Base-by-base conservation (phyloP, 2,113 vertebrate species). In the Sciurus niger region DNA sequence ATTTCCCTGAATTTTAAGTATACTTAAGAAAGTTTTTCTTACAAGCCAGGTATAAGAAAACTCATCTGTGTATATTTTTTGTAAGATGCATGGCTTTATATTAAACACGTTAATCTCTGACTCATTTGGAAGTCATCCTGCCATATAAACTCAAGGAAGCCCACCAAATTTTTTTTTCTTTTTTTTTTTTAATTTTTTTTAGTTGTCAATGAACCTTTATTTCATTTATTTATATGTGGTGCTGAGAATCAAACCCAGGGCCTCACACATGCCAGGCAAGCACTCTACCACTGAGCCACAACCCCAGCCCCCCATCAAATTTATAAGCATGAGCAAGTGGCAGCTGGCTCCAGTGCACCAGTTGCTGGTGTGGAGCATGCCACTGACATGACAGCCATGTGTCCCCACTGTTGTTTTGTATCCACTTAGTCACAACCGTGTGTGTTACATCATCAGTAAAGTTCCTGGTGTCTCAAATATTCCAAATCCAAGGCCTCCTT, bases 401-500 rank as follows among this genome's bases (percentile, higher is more conserved):
- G 37, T 37, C 70, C 88, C 37, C 6, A 9, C 32, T 55, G 32
- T n/a, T 92, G 25, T 53, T 95, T 51, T 32, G 0, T 24, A 46
- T 68, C 30, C 55, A 68, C 84, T 95, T 70, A 84, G 11, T 58
- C 51, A 60, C 16, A 16, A 14, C 5, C 46, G 11, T 46, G 48
- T 28, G 4, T 46, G 5, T 78, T 79, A 73, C 40, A 78, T 46
- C n/a, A 88, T 87, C 53, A 73, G 6, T 55, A n/a, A 96, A 80
- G 5, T 89, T 84, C 30, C 46, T 24, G 8, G 4, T 84, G 51
- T 73, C 72, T 89, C 63, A 72, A 51, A 43, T 34, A 93, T 70
- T 83, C 63, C 34, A 94, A 76, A 34, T 93, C 58, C 89, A 88
- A 93, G 72, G 46, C 40, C 40, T 78, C 28, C 86, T 67, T 51